Evolutionary conservation across 2,888 invertebrate species (phyloP), one percentile per base, ranked within the genome.

Genomic region (Drosophila kambysellisi): DNA sequence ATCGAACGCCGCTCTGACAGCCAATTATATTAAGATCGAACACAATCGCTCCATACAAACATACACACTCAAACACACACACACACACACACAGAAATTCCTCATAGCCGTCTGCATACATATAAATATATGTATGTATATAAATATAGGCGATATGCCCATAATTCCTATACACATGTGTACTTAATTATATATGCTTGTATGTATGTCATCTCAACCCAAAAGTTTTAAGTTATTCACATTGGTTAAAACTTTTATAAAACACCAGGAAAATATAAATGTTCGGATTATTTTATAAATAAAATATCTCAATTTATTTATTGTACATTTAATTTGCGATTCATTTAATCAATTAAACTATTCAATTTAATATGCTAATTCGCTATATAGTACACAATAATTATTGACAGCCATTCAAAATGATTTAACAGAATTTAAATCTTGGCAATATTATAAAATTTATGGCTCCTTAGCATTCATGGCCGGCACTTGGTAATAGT

Each of bases 21-120:
- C 88, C 88, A 88, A 89, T 88, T 88, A 88, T 82, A 86, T 78
- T 81, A 76, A 88, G 83, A 82, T 89, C 85, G 69, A 66, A 81
- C 67, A 73, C 74, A 77, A 65, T 53, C 48, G 41, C 66, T 30
- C 9, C 25, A 62, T 54, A 70, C 54, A 63, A 41, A 56, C 17
- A 52, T n/a, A 41, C 30, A 59, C 12, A 41, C 32, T 48, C 48
- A 66, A 25, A 41, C 32, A 25, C 20, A 25, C 20, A 25, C 20
- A 25, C 25, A 25, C 25, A 61, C 39, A 67, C 61, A 61, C 39
- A 53, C 70, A 63, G 30, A 58, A 60, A 74, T 61, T 67, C 74
- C 54, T 61, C n/a, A 62, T 71, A 74, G 68, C 63, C 79, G 59
- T 17, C 30, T 63, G 54, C 52, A 60, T 54, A 30, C 4, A 69